These are phyloP conservation scores for Protobothrops mucrosquamatus DNA, from an alignment of 2,113 vertebrate genomes.

Conservation along the genomic window DNA sequence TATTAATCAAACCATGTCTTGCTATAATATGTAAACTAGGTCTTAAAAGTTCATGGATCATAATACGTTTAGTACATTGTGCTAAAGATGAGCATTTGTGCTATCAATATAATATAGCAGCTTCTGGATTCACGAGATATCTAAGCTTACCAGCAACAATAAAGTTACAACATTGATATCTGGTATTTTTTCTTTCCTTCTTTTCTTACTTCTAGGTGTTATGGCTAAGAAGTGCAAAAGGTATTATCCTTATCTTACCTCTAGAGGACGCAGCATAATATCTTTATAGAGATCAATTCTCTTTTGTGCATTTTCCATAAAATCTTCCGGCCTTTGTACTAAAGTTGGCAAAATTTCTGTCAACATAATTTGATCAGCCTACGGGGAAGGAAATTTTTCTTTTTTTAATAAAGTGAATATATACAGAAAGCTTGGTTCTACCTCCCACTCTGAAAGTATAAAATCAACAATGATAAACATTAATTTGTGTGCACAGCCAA, in stretches of 20 bases:
- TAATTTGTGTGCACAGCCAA: not conserved
- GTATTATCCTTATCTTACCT: conserved; percentile 71
- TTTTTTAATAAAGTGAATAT: not conserved
- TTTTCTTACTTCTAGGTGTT: not conserved
- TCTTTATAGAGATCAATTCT: conserved; percentile 77
- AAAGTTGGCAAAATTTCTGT: conserved; percentile 66
- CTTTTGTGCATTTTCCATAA: conserved; percentile 66
- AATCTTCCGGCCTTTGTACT: conserved; percentile 80
- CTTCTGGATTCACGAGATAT: not conserved
- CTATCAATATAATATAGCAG: not conserved
- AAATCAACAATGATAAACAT: not conserved
- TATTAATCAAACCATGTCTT: not conserved
- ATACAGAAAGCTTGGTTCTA: conserved; percentile 1
- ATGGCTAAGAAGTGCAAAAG: not conserved
- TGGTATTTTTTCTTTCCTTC: not conserved
- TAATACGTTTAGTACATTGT: not conserved
- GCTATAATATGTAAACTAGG: not conserved
- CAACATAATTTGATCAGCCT: conserved; percentile 54
- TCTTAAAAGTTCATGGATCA: not conserved
- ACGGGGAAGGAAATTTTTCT: not conserved
- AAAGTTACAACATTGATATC: not conserved
- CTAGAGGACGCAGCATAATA: conserved; percentile 75
- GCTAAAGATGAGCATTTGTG: not conserved
- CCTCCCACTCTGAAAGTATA: not conserved
- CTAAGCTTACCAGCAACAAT: not conserved